phyloP scores from a whole-genome alignment of 2,113 vertebrate species.

The human region GRCh38 chr7:151789501-151790000 shows the following conservation, averaged over 20 bases:
- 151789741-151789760: background rate
- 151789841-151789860: fast-evolving
- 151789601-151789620: background rate
- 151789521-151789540: too few species aligned
- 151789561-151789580: background rate
- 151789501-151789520: background rate
- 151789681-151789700: fast-evolving
- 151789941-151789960: background rate
- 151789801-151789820: background rate
- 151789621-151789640: background rate
- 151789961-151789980: too few species aligned
- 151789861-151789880: background rate
- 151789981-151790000: background rate
- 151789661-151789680: fast-evolving
- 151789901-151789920: background rate
- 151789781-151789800: background rate
- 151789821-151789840: background rate
- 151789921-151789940: fast-evolving
- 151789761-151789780: background rate
- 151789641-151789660: background rate
- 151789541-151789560: fast-evolving
- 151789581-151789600: fast-evolving
- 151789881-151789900: background rate
- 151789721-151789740: fast-evolving
- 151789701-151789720: background rate